Conservation (phyloP, 2,888 invertebrate genomes). For the Scaptodrosophila latifasciaeformis region DNA sequence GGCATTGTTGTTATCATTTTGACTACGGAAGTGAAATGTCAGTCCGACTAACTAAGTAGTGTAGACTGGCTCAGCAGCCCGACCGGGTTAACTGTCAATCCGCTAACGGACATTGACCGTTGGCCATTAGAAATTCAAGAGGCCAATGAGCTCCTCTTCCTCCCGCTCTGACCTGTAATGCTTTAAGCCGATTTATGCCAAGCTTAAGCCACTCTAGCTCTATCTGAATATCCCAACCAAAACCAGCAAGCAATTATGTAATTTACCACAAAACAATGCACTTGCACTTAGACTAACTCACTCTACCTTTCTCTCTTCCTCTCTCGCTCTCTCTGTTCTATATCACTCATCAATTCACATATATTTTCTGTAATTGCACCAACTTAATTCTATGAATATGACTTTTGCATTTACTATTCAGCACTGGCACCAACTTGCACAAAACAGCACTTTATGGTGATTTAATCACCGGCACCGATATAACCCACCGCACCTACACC, state of each 20-base stretch:
- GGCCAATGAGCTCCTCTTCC: background rate
- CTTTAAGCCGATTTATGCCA: conserved; percentile 57
- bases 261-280: conserved; percentile 27
- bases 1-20: conserved; percentile 30
- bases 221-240: conserved; percentile 16
- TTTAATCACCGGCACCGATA: conserved; percentile 67
- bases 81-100: background rate
- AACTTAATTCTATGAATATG: conserved; percentile 23
- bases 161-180: conserved; percentile 24
- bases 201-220: conserved; percentile 38
- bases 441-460: conserved; percentile 64
- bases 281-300: conserved; percentile 7
- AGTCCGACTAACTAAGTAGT: background rate
- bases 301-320: conserved; percentile 3
- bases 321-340: conserved; percentile 6
- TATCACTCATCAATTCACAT: conserved; percentile 29
- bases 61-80: background rate
- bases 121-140: no score
- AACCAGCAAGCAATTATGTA: conserved; percentile 25
- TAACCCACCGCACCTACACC: conserved; percentile 62
- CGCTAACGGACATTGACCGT: no score
- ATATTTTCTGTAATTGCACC: conserved; percentile 26
- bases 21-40: conserved; percentile 42
- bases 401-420: conserved; percentile 30
- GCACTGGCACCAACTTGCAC: conserved; percentile 72